phyloP scores from a whole-genome alignment of 1,140 invertebrate genomes.

The Mactra quadrangularis region DNA sequence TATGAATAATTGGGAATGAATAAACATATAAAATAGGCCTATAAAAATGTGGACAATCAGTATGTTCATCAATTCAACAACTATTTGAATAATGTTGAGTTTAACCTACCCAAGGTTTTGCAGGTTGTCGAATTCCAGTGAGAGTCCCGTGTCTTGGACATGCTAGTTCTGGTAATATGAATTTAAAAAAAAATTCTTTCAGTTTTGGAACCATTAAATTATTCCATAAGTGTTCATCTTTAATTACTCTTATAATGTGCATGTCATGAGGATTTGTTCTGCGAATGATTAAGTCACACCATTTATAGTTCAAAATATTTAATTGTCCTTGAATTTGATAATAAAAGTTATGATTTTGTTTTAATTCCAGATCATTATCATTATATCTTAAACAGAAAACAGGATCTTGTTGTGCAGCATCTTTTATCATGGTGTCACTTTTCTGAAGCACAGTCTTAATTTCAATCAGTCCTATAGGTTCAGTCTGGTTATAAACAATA shows the following conservation, averaged over 20 bases:
- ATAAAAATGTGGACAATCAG: too few species aligned
- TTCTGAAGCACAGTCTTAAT: too few species aligned
- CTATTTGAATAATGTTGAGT: too few species aligned
- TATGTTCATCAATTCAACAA: too few species aligned
- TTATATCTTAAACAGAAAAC: neutral
- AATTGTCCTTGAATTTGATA: too few species aligned
- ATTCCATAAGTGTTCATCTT: constrained; percentile 1
- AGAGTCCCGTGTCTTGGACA: constrained; percentile 17
- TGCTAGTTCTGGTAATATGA: constrained; percentile 28
- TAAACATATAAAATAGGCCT: too few species aligned
- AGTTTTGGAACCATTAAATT: too few species aligned
- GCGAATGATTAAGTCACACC: too few species aligned
- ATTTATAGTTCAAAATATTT: constrained; percentile 19
- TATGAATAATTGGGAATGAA: too few species aligned
- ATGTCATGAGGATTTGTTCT: constrained; percentile 29
- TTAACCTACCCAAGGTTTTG: constrained; percentile 31
- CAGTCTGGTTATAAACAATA: neutral
- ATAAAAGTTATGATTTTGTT: too few species aligned
- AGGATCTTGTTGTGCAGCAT: neutral
- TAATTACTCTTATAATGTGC: neutral
- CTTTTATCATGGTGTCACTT: neutral
- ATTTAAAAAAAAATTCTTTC: constrained; percentile 9
- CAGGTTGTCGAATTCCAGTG: constrained; percentile 19
- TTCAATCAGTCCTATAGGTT: constrained; percentile 2
- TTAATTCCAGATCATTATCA: too few species aligned